Base-by-base conservation (phyloP, 2,797 vertebrate genomes). In the Gymnopithys bicolor region DNA sequence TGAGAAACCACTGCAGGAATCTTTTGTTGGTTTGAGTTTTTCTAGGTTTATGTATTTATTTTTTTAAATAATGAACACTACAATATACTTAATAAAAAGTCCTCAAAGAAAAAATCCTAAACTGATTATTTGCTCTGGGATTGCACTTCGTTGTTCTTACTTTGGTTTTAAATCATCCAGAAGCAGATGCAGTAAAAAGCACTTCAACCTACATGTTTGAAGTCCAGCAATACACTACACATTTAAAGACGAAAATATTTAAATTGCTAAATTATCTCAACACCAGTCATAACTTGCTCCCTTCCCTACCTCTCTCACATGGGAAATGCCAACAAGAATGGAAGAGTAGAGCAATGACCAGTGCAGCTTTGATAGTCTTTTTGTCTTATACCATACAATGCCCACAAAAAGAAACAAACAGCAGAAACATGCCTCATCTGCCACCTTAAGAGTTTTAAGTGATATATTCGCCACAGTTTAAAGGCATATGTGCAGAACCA, bases 351-450 rank as follows among this genome's bases (percentile, higher is more conserved):
- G 37, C 16, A 63, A 23, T 0, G 5, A 56, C 28, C 56, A 52
- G 2, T 0, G n/a, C 8, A 37, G 21, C 21, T 52, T 43, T 12
- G 58, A 71, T 2, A 23, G 33, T 18, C 25, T 39, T 92, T 87
- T 19, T 41, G 35, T 63, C 16, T 35, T 3, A 5, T 41, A 75
- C 21, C 28, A 53, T 10, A 59, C 4, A 45, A 21, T 2, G 18
- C 16, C 62, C 7, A 49, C 4, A 60, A 43, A 84, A 70, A 55
- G 9, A 79, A 70, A 68, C 7, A 70, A 69, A 28, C 7, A 32
- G 10, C 1, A 67, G 32, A 55, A 80, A 69, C 9, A 43, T 0
- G 1, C 4, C 10, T 45, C 3, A 7, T 30, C 13, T 7, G 13
- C 9, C 12, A 13, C 7, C 13, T 60, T 43, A 60, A 18, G 17